phyloP scores from a whole-genome alignment of 2,888 invertebrate genomes.

The Hydroisotoma schaefferi region DNA sequence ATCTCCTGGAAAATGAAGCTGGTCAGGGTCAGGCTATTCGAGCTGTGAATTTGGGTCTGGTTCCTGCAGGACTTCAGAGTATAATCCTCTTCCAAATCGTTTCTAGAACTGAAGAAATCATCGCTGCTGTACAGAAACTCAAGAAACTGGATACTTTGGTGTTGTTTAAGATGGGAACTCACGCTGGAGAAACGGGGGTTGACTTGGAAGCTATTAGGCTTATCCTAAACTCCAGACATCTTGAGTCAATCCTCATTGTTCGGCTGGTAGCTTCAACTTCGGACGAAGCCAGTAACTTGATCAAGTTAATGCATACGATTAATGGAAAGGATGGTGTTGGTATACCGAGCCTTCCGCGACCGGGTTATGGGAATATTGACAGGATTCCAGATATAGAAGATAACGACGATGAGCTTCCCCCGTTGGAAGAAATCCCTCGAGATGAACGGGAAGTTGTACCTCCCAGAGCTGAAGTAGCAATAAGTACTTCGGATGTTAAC shows the following conservation, averaged over 20 bases:
- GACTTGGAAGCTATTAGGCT: conserved; percentile 18
- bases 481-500: too few species aligned
- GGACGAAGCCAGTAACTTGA: neutral
- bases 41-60: conserved; percentile 20
- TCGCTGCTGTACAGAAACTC: conserved; percentile 10
- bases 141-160: conserved; percentile 23
- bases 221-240: conserved; percentile 18
- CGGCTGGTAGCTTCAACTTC: conserved; percentile 24
- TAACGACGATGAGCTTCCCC: too few species aligned
- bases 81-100: conserved; percentile 30
- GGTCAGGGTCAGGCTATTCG: conserved; percentile 16
- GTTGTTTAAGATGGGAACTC: conserved; percentile 29
- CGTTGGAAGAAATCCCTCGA: too few species aligned
- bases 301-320: neutral
- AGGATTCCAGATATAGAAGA: too few species aligned
- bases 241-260: conserved; percentile 26
- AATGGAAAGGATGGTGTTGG: neutral
- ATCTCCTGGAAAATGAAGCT: conserved; percentile 25
- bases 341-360: too few species aligned
- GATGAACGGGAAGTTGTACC: too few species aligned
- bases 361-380: neutral
- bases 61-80: conserved; percentile 21
- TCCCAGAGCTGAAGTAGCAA: too few species aligned
- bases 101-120: conserved; percentile 23
- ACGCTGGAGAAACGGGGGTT: conserved; percentile 30